Evolutionary conservation across 2,888 invertebrate species (phyloP).

Genomic region (Cantharis flavilabris): DNA sequence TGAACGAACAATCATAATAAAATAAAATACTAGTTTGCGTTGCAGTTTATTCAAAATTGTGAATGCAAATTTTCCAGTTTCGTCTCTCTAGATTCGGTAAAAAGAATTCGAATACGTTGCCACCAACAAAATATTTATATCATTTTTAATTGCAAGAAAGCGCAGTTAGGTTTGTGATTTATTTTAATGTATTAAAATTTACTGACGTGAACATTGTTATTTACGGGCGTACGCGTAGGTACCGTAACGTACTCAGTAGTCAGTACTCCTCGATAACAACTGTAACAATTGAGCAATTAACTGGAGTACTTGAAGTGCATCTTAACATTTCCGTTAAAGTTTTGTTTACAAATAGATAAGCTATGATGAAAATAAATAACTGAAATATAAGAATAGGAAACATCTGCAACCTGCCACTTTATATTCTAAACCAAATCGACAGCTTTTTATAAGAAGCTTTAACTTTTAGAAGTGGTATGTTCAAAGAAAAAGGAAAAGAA

Average conservation of each 20-base stretch:
- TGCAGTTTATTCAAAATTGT: conserved; percentile 5
- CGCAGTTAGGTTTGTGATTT: neutral
- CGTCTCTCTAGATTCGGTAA: neutral
- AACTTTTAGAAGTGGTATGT: conserved; percentile 10
- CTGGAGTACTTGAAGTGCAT: neutral
- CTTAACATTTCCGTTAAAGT: neutral
- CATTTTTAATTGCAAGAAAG: neutral
- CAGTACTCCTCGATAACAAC: neutral
- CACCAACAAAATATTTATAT: neutral
- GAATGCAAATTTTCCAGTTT: neutral
- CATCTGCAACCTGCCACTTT: conserved; percentile 14
- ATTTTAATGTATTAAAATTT: neutral
- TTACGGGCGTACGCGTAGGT: neutral
- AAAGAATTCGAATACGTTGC: neutral
- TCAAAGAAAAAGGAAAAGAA: conserved; percentile 3
- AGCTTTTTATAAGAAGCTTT: conserved; percentile 9
- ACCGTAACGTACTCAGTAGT: neutral
- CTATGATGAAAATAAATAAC: neutral
- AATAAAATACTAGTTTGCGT: neutral
- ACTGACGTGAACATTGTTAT: neutral
- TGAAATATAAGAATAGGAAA: neutral
- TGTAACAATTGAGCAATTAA: neutral
- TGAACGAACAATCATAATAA: conserved; percentile 3
- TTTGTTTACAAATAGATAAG: neutral
- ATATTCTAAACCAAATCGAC: conserved; percentile 8